phyloP scores from a whole-genome alignment of 2,113 vertebrate genomes.

The Carollia perspicillata region DNA sequence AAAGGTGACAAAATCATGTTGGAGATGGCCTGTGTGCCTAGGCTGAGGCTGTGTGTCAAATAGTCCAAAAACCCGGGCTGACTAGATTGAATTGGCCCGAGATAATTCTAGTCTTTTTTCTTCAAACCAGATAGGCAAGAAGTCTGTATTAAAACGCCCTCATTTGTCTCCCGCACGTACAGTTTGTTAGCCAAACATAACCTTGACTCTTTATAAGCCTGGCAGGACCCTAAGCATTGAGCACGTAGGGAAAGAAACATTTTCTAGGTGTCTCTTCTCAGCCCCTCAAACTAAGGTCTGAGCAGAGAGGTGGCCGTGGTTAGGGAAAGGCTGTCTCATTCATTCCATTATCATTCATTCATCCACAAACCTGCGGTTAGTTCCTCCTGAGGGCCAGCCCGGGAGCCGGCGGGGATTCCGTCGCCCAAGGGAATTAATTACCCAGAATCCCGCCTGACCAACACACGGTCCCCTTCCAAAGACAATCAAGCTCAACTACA shows the following conservation, averaged over 20 bases:
- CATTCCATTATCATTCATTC: accelerated
- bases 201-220: background rate
- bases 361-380: accelerated
- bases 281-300: background rate
- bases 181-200: background rate
- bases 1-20: too few relatives aligned
- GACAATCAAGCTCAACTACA: background rate
- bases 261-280: background rate
- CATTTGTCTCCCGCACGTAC: background rate
- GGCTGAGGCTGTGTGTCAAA: background rate
- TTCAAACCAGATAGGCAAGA: background rate
- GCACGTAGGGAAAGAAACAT: background rate
- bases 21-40: background rate
- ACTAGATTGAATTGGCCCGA: too few relatives aligned
- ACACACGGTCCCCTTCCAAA: background rate
- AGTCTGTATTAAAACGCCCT: background rate
- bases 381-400: background rate
- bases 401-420: too few relatives aligned
- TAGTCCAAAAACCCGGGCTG: background rate
- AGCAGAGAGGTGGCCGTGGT: accelerated
- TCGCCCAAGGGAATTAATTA: background rate
- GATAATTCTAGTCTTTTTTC: background rate
- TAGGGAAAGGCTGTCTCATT: background rate
- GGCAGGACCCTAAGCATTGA: background rate
- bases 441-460: background rate